These are phyloP conservation scores for Chalcosyrphus nemorum DNA, from an alignment of 2,888 invertebrate species.

Conservation along the genomic window DNA sequence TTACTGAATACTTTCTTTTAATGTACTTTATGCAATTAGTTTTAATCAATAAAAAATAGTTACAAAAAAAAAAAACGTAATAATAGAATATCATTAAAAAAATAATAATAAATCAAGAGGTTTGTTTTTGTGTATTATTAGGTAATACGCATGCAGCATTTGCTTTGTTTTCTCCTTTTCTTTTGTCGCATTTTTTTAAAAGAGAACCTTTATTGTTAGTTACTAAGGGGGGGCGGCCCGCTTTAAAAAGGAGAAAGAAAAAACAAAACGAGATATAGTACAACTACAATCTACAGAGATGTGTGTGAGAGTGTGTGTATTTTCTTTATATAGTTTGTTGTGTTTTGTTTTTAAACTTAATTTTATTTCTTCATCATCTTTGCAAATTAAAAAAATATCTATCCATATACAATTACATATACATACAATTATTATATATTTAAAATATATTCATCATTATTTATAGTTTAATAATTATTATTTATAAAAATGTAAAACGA, in stretches of 20 bases:
- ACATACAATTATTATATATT: constrained; percentile 54
- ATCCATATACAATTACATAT: constrained; percentile 59
- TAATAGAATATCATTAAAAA: constrained; percentile 14
- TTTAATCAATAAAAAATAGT: constrained; percentile 27
- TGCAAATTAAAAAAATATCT: constrained; percentile 69
- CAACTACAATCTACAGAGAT: constrained; percentile 14
- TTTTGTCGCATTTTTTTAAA: background rate
- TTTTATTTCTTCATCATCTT: constrained; percentile 26
- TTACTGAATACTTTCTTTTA: constrained; percentile 10
- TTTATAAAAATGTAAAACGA: constrained; percentile 70
- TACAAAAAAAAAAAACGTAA: constrained; percentile 18
- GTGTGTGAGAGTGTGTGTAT: constrained; percentile 2
- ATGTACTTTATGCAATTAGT: constrained; percentile 51
- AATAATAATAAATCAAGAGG: background rate
- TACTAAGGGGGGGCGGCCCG: background rate
- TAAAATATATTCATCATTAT: constrained; percentile 57
- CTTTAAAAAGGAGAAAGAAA: background rate
- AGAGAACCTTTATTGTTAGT: no score
- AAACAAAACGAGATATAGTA: constrained; percentile 3
- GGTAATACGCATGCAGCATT: constrained; percentile 34
- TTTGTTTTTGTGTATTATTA: background rate
- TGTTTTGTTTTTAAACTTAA: constrained; percentile 30
- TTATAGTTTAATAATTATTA: constrained; percentile 50
- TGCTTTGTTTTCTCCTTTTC: constrained; percentile 4
- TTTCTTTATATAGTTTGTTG: constrained; percentile 17